Conservation (phyloP, 2,113 vertebrate genomes). For the Cervus canadensis region DNA sequence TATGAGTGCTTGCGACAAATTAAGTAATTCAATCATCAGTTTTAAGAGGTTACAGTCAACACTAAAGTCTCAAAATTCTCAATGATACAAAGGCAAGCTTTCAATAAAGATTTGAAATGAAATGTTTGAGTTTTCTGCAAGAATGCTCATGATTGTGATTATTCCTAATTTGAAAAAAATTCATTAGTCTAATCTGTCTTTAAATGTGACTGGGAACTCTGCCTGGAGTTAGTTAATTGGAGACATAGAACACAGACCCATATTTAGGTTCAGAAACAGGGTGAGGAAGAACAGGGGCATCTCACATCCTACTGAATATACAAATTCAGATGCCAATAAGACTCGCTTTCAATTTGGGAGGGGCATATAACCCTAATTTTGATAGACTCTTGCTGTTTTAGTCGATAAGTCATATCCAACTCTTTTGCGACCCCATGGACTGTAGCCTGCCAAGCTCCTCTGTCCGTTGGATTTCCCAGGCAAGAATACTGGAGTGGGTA, state of each 20-base stretch:
- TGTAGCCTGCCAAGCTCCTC: not conserved
- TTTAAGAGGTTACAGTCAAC: not conserved
- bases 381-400: not conserved
- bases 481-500: not conserved
- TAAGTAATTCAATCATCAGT: conserved; percentile 41
- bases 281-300: not conserved
- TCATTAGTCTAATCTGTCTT: not conserved
- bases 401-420: not conserved
- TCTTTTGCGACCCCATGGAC: not conserved
- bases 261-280: not conserved
- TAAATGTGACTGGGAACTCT: conserved; percentile 7
- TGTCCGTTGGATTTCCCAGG: not conserved
- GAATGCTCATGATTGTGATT: not conserved
- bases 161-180: not conserved
- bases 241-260: not conserved
- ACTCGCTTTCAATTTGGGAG: not conserved
- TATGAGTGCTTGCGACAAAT: conserved; percentile 35
- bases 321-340: not conserved
- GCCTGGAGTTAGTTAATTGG: not conserved
- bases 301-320: not conserved
- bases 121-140: not conserved
- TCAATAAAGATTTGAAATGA: not conserved
- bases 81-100: conserved; percentile 23
- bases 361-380: not conserved
- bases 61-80: conserved; percentile 9